Conservation (phyloP, 2,888 invertebrate species). For the Clistopyga incitator region DNA sequence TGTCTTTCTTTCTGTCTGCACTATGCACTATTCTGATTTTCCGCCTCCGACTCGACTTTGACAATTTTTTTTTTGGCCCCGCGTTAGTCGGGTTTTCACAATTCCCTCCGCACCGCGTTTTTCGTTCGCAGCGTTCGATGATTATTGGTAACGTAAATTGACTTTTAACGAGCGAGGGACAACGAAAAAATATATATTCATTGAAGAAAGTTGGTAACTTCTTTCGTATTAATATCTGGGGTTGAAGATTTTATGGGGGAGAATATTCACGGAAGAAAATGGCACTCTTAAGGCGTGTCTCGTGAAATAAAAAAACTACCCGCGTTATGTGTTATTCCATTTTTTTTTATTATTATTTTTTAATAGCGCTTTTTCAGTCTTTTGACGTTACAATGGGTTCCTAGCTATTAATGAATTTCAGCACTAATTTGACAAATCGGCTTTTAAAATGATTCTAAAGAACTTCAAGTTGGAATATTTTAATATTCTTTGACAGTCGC, state of each 20-base stretch:
- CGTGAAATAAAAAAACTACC: neutral
- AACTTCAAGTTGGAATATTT: neutral
- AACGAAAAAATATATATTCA: conserved; percentile 61
- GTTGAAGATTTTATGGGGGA: conserved; percentile 30
- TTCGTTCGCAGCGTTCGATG: neutral
- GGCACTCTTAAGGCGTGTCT: neutral
- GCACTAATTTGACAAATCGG: neutral
- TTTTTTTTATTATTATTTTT: no score
- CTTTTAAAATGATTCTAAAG: neutral
- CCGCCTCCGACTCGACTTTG: conserved; percentile 29
- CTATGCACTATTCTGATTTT: conserved; percentile 32
- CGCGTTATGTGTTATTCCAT: no score
- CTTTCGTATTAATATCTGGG: conserved; percentile 11
- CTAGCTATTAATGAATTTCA: neutral
- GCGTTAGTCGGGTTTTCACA: conserved; percentile 22
- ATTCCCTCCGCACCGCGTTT: conserved; percentile 6
- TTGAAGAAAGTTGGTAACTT: conserved; percentile 47
- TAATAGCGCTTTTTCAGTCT: no score
- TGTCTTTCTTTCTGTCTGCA: conserved; percentile 41
- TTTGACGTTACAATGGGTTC: no score
- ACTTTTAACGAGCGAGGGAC: conserved; percentile 50
- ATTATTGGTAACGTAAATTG: conserved; percentile 52
- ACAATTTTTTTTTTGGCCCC: conserved; percentile 4
- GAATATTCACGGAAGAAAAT: conserved; percentile 7
- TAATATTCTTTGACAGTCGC: neutral